Conservation (phyloP, 2,888 invertebrate species). For the Rugalucina vietnamica region DNA sequence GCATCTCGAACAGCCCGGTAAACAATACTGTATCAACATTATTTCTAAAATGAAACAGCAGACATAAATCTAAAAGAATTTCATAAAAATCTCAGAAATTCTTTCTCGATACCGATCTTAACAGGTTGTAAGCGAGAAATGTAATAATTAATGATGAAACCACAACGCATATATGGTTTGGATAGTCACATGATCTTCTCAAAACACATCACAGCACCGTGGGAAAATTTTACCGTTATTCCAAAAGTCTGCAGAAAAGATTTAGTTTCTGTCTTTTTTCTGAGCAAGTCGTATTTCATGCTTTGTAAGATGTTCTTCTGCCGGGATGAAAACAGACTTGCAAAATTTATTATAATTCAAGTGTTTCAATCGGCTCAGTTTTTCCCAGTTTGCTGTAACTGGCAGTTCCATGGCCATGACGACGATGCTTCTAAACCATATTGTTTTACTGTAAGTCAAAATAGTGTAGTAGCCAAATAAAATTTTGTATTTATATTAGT, state of each 20-base stretch:
- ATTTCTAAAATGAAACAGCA: no score
- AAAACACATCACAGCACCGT: constrained; percentile 55
- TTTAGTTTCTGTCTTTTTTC: constrained; percentile 9
- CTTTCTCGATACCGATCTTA: constrained; percentile 38
- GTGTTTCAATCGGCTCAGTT: no score
- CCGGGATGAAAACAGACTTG: no score
- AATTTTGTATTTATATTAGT: no score
- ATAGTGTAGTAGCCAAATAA: no score
- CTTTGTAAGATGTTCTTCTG: constrained; percentile 1
- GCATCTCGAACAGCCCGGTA: no score
- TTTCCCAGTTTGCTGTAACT: no score
- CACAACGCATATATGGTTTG: constrained; percentile 54
- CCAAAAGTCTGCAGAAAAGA: constrained; percentile 24
- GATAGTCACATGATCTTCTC: constrained; percentile 46
- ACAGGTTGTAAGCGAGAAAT: constrained; percentile 56
- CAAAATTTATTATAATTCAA: no score
- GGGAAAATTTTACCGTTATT: constrained; percentile 63
- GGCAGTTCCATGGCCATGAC: no score
- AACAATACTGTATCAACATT: no score
- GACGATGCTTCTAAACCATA: no score
- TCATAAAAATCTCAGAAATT: background rate
- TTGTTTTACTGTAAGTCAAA: no score
- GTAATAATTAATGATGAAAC: constrained; percentile 60
- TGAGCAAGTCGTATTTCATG: background rate
- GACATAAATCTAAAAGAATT: background rate